Conservation (phyloP, 2,113 vertebrate genomes). For the Protobothrops flavoviridis region DNA sequence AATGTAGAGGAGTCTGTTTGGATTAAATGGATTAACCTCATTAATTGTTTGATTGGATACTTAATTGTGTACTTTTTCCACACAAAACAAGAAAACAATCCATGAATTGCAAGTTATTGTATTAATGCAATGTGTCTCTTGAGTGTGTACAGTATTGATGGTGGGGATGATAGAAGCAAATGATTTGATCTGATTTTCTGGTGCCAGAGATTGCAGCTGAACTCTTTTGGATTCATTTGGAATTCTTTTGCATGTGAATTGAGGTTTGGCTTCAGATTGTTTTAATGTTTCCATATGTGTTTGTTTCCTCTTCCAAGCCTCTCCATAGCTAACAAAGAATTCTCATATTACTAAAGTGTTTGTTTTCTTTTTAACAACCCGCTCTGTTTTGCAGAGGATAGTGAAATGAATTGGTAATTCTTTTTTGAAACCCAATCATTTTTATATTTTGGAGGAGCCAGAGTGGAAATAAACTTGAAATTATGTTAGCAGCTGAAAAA, state of each 20-base stretch:
- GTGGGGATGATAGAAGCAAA: neutral
- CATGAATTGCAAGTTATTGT: conserved; percentile 41
- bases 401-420: conserved; percentile 26
- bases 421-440: neutral
- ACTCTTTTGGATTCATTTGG: conserved; percentile 11
- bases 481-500: neutral
- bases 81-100: conserved; percentile 26
- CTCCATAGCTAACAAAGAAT: neutral
- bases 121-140: conserved; percentile 5
- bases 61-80: conserved; percentile 30
- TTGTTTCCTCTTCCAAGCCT: neutral
- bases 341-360: neutral
- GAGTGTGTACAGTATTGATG: neutral
- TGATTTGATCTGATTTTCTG: neutral
- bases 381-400: conserved; percentile 40
- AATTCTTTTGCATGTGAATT: conserved; percentile 12
- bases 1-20: conserved; percentile 19
- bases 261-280: neutral
- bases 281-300: neutral
- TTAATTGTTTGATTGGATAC: conserved; percentile 48
- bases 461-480: neutral
- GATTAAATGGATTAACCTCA: conserved; percentile 48
- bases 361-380: conserved; percentile 15
- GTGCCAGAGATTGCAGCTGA: neutral
- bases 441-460: neutral